phyloP scores from a whole-genome alignment of 2,888 invertebrate species.

The Dolomedes plantarius region DNA sequence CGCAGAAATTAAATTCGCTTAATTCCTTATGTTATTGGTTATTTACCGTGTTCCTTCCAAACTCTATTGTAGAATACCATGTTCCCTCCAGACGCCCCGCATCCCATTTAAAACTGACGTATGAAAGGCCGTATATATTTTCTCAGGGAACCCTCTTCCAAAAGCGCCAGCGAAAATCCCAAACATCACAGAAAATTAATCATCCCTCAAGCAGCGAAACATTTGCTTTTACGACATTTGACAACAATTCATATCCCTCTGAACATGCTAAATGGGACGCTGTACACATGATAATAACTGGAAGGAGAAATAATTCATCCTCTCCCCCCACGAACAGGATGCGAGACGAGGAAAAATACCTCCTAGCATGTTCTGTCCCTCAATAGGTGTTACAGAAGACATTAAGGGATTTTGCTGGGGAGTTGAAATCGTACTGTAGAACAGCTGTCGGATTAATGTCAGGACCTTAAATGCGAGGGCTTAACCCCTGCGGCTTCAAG shows the following conservation, averaged over 20 bases:
- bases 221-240: not conserved
- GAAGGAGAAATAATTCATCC: not conserved
- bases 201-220: not conserved
- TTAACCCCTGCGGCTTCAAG: conserved; percentile 50
- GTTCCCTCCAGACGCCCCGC: too few species aligned
- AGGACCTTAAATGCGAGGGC: conserved; percentile 41
- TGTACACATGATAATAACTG: not conserved
- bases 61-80: too few species aligned
- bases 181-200: not conserved
- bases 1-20: too few species aligned
- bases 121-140: too few species aligned
- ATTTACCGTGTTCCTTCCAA: too few species aligned
- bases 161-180: too few species aligned
- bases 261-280: not conserved
- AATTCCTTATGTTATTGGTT: too few species aligned
- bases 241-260: not conserved
- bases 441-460: conserved; percentile 66
- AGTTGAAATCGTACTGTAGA: conserved; percentile 7
- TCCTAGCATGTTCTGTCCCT: not conserved
- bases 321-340: not conserved
- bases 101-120: too few species aligned
- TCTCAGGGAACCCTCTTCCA: too few species aligned
- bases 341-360: not conserved
- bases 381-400: conserved; percentile 8
- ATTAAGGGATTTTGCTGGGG: conserved; percentile 44